Evolutionary conservation across 2,797 vertebrate genomes (phyloP).

Genomic region (Octomys mimax): DNA sequence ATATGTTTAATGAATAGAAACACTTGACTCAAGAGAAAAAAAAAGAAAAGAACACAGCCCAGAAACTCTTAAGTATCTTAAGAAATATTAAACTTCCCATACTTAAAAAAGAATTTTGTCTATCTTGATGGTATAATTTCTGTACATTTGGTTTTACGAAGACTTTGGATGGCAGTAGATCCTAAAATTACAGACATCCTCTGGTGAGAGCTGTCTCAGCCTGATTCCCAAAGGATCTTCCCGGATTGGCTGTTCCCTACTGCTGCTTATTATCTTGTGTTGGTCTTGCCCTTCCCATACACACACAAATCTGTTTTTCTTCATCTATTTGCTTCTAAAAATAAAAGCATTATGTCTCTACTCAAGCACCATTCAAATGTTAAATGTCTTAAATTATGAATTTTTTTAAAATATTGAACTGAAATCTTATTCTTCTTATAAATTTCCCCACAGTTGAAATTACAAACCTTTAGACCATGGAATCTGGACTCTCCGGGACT

Average conservation of each 20-base stretch:
- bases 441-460: background rate
- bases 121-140: background rate
- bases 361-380: background rate
- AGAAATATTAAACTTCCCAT: background rate
- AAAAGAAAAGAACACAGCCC: background rate
- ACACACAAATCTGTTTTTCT: background rate
- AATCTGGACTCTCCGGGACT: background rate
- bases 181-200: too few relatives aligned
- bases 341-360: background rate
- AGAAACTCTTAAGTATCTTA: conserved; percentile 30
- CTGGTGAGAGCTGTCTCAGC: background rate
- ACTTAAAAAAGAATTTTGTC: background rate
- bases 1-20: conserved; percentile 48
- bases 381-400: background rate
- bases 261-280: background rate
- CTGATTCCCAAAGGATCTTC: too few relatives aligned
- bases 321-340: background rate
- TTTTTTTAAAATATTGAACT: background rate
- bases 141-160: background rate
- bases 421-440: background rate
- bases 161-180: background rate
- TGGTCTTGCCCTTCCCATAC: background rate
- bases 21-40: background rate
- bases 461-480: background rate
- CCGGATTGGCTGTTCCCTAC: background rate